Base-by-base conservation (phyloP, 1,140 invertebrate genomes). In the Capitella teleta region DNA sequence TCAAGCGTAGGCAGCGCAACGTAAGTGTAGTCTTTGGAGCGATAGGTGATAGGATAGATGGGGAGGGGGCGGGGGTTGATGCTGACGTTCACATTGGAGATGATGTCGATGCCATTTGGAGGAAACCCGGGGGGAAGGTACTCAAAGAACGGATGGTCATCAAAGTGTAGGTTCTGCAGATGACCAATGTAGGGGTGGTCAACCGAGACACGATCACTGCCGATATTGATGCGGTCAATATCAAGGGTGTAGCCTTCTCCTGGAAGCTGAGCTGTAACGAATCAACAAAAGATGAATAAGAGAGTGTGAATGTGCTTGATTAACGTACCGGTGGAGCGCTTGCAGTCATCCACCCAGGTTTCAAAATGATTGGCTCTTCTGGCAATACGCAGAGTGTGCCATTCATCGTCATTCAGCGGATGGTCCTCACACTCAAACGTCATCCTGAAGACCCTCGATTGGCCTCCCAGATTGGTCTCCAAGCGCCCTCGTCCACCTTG, bases 351-450 rank as follows among this genome's bases (percentile, higher is more conserved):
- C 3, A 70, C 62, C 58, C 60, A 62, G 0, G 62, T 41, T 40
- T 63, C 57, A 28, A 70, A 42, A 21, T 66, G 47, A 40, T 62
- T 56, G 6, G 61, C 67, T 26, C 64, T 57, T 23, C 67, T 55
- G 14, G 52, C 56, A n/a, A 68, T 56, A 46, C 62, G 54, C 19
- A 68, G 12, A 1, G 64, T 68, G 53, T 70, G 67, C 67, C 67
- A 70, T 41, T 61, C 36, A 23, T 65, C 57, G 50, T 68, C 66
- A 53, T 66, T 64, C 30, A 68, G 51, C n/a, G n/a, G n/a, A n/a
- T n/a, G n/a, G 28, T 58, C 52, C 2, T 57, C 44, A 28, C 30
- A 45, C 5, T 18, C 24, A 24, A 41, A 49, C 23, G 28, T 12
- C 12, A 32, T 5, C 23, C 25, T 43, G n/a, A 41, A 36, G 44